phyloP scores from a whole-genome alignment of 2,797 vertebrate species.

The Notolepis coatsorum region DNA sequence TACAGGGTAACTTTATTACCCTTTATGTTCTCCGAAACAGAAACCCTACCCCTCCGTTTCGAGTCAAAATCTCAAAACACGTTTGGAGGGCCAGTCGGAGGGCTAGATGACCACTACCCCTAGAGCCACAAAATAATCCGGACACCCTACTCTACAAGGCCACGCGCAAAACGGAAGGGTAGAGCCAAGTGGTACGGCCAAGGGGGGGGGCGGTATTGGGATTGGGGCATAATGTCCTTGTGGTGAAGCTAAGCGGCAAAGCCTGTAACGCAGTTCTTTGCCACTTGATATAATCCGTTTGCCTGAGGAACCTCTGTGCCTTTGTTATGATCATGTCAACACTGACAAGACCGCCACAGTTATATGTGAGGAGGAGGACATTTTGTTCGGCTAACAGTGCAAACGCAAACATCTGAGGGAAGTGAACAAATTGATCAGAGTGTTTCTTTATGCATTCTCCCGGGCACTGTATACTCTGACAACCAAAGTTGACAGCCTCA shows the following conservation, averaged over 20 bases:
- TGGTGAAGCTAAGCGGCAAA: conserved; percentile 7
- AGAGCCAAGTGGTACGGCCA: too few relatives aligned
- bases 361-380: background rate
- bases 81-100: too few relatives aligned
- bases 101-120: too few relatives aligned
- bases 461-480: background rate
- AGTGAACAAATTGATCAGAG: background rate
- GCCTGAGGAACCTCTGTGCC: background rate
- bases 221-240: conserved; percentile 26
- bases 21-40: too few relatives aligned
- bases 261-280: conserved; percentile 3
- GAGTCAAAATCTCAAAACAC: too few relatives aligned
- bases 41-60: too few relatives aligned
- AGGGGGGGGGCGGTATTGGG: too few relatives aligned
- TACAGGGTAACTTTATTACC: too few relatives aligned
- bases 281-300: background rate
- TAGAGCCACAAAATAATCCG: too few relatives aligned
- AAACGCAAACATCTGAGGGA: background rate
- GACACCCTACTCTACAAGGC: too few relatives aligned
- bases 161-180: too few relatives aligned
- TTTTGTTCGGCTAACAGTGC: background rate
- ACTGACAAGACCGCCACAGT: background rate
- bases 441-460: background rate
- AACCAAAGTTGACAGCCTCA: conserved; percentile 44
- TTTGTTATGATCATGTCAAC: background rate